Percentiles rank a stretch among this genome's conserved stretches.
phyloP scores from a whole-genome alignment of 2,888 invertebrate genomes.

The Allygus modestus region DNA sequence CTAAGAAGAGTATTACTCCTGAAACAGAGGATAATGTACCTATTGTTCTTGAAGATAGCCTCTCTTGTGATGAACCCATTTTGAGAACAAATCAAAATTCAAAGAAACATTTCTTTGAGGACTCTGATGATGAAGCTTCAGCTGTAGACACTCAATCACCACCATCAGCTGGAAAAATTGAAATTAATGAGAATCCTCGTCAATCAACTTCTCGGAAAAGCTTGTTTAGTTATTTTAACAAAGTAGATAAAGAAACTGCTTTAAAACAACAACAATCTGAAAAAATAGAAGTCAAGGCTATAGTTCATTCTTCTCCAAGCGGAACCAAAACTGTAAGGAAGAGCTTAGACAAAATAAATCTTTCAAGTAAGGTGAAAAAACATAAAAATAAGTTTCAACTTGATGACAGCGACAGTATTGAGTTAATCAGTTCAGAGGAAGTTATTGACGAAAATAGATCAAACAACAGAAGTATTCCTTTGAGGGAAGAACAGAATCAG shows the following conservation, averaged over 20 bases:
- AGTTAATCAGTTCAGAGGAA: conserved; percentile 61
- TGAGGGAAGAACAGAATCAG: background rate
- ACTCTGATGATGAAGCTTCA: conserved; percentile 37
- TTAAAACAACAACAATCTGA: conserved; percentile 68
- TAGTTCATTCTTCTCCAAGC: conserved; percentile 62
- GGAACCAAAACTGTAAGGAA: background rate
- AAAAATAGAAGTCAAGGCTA: conserved; percentile 64
- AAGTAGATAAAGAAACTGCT: conserved; percentile 74
- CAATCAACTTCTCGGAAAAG: conserved; percentile 75
- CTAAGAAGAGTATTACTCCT: background rate
- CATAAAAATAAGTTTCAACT: conserved; percentile 26
- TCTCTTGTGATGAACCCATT: conserved; percentile 32
- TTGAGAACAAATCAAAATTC: background rate
- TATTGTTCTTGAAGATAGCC: background rate
- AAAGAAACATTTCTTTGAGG: background rate
- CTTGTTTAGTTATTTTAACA: conserved; percentile 80
- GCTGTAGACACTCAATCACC: background rate
- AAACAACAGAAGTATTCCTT: background rate
- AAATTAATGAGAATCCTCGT: background rate
- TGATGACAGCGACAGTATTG: conserved; percentile 52
- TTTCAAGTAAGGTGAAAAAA: conserved; percentile 1
- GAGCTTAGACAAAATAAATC: background rate
- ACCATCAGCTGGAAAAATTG: background rate
- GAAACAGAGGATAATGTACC: background rate
- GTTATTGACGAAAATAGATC: conserved; percentile 49